A percentile compares a stretch with the other conserved stretches of the same genome.
phyloP scores from a whole-genome alignment of 2,888 invertebrate species.

The Cryptosula pallasiana region DNA sequence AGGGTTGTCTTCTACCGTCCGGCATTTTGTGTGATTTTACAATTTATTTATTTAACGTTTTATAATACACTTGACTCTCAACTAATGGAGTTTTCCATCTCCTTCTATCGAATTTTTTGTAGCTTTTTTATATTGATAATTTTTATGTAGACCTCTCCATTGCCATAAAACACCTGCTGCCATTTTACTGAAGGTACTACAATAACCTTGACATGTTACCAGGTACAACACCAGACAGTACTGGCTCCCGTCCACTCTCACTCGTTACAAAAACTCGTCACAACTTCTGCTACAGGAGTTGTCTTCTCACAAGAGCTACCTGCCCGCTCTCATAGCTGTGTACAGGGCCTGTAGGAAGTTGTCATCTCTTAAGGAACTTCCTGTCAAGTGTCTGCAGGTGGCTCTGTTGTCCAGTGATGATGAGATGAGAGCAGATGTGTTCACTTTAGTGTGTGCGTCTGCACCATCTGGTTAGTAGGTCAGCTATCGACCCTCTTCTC shows the following conservation, averaged over 20 bases:
- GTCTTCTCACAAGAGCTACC: not conserved
- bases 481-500: too few relatives aligned
- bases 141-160: too few relatives aligned
- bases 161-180: too few relatives aligned
- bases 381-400: not conserved
- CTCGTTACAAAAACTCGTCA: slow-evolving; percentile 32
- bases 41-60: too few relatives aligned
- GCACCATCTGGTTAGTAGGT: not conserved
- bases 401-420: not conserved
- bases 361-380: not conserved
- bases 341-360: not conserved
- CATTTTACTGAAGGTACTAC: too few relatives aligned
- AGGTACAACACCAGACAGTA: slow-evolving; percentile 40
- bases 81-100: too few relatives aligned
- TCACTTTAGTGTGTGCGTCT: not conserved
- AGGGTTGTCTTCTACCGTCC: too few relatives aligned
- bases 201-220: not conserved
- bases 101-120: too few relatives aligned
- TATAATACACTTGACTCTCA: too few relatives aligned
- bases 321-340: not conserved
- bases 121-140: too few relatives aligned
- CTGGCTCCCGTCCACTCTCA: slow-evolving; percentile 43
- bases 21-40: too few relatives aligned
- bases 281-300: not conserved
- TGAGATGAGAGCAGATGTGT: not conserved